These are phyloP conservation scores for Pilophorus perplexus DNA, from an alignment of 2,888 invertebrate genomes.

Conservation along the genomic window DNA sequence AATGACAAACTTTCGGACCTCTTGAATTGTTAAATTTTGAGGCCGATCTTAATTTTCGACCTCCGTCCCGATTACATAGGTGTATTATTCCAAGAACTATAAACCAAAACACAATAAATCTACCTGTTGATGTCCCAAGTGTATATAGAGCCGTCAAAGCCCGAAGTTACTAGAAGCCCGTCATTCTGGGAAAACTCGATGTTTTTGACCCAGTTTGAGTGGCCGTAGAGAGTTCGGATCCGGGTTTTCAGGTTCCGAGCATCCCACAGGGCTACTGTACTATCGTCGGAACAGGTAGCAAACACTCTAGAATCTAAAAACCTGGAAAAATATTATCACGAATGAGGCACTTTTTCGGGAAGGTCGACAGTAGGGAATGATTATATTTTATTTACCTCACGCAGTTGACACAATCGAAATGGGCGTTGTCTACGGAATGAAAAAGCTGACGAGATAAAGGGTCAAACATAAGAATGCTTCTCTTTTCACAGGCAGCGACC, in stretches of 20 bases:
- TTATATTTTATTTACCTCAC: constrained; percentile 64
- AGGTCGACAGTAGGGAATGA: too few species aligned
- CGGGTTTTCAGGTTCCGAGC: constrained; percentile 76
- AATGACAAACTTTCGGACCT: too few species aligned
- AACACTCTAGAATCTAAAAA: constrained; percentile 84
- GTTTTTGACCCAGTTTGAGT: constrained; percentile 95
- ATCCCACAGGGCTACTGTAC: constrained; percentile 90
- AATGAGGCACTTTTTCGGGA: too few species aligned
- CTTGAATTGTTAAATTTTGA: too few species aligned
- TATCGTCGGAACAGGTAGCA: constrained; percentile 92
- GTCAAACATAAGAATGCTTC: constrained; percentile 82
- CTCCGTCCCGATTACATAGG: too few species aligned
- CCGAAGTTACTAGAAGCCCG: constrained; percentile 82
- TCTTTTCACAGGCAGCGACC: constrained; percentile 88
- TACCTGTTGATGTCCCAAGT: constrained; percentile 91
- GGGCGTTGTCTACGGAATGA: constrained; percentile 74
- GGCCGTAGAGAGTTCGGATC: constrained; percentile 75
- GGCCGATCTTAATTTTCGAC: too few species aligned
- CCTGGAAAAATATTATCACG: constrained; percentile 57
- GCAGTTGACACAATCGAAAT: constrained; percentile 87
- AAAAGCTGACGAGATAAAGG: constrained; percentile 74
- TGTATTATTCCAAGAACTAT: too few species aligned
- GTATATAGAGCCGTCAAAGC: constrained; percentile 88
- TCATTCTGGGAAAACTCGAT: constrained; percentile 86
- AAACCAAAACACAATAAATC: too few species aligned